These are phyloP conservation scores for Latrodectus geometricus DNA, from an alignment of 1,140 invertebrate genomes.

Conservation along the genomic window DNA sequence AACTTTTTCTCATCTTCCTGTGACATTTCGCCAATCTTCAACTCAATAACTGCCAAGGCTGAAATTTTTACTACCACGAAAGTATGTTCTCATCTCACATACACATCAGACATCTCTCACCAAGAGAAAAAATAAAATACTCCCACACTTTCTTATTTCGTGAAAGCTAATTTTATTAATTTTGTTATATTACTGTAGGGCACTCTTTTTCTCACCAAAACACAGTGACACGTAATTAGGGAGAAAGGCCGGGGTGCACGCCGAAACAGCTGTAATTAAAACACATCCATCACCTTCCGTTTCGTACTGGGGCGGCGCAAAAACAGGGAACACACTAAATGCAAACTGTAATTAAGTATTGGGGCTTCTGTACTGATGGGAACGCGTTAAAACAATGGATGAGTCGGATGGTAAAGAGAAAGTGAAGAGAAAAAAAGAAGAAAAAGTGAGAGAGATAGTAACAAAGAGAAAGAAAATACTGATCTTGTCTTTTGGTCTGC, in stretches of 20 bases:
- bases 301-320: conserved; percentile 7
- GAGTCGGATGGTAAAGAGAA: conserved; percentile 4
- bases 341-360: conserved; percentile 56
- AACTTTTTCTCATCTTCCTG: too few relatives aligned
- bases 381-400: conserved; percentile 43
- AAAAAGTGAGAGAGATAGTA: neutral
- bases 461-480: neutral
- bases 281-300: conserved; percentile 39
- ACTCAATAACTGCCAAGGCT: neutral
- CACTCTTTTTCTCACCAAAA: conserved; percentile 36
- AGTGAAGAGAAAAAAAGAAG: neutral
- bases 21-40: neutral
- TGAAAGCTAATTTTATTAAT: conserved; percentile 52
- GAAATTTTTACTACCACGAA: neutral
- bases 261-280: conserved; percentile 56
- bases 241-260: neutral
- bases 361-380: neutral
- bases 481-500: neutral
- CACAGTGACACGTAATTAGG: conserved; percentile 58
- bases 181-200: conserved; percentile 15
- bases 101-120: neutral
- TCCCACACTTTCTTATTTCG: neutral
- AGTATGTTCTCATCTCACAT: neutral
- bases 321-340: conserved; percentile 41
- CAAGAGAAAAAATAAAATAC: neutral